Conservation (phyloP, 2,888 invertebrate species). For the Brachyptera risi region DNA sequence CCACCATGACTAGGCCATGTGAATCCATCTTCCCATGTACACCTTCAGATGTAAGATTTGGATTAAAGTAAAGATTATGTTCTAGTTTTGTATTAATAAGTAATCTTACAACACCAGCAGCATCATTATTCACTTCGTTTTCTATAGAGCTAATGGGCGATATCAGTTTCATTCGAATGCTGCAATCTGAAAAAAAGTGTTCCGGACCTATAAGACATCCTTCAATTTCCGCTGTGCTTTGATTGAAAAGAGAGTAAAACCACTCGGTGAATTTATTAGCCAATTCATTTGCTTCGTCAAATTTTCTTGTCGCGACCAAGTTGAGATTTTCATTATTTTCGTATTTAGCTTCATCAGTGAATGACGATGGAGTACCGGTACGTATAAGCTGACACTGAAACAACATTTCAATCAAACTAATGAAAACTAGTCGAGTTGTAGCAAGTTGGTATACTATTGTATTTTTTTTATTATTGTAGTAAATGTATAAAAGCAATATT, state of each 20-base stretch:
- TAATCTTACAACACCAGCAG: conserved; percentile 42
- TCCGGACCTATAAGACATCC: conserved; percentile 43
- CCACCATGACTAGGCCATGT: conserved; percentile 58
- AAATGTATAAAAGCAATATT: no score
- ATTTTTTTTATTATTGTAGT: no score
- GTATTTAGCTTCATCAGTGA: no score
- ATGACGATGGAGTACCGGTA: no score
- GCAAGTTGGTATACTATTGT: no score
- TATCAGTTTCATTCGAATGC: conserved; percentile 41
- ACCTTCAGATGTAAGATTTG: conserved; percentile 55
- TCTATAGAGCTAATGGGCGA: conserved; percentile 36
- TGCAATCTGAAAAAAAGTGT: conserved; percentile 56
- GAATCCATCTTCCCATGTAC: conserved; percentile 54
- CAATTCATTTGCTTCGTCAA: conserved; percentile 43
- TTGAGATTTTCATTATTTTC: no score
- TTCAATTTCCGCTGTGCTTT: conserved; percentile 33
- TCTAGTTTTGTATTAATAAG: conserved; percentile 44
- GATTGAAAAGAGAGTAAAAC: conserved; percentile 52
- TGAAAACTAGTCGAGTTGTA: no score
- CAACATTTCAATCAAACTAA: no score
- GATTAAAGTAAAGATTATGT: conserved; percentile 55
- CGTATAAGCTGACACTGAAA: no score
- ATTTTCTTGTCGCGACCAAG: not conserved
- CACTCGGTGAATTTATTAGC: conserved; percentile 55
- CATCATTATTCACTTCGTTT: conserved; percentile 39